Conservation (phyloP, 1,140 invertebrate species). For the Neodiprion lecontei region DNA sequence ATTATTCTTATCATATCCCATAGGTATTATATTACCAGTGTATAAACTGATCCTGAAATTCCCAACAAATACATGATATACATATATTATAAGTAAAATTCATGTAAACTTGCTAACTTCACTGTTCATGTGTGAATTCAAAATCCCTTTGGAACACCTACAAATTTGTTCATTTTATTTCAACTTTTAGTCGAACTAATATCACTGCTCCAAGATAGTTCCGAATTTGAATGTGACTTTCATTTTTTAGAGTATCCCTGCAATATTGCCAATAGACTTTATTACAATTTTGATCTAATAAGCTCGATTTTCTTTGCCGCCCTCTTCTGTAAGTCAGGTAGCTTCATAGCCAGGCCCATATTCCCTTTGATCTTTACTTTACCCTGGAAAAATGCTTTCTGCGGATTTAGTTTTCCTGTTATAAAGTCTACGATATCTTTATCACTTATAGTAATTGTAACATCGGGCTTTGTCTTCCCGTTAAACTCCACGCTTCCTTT, state of each 20-base stretch:
- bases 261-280: no score
- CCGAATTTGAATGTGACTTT: no score
- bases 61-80: no score
- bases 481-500: conserved; percentile 84
- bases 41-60: no score
- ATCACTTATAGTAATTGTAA: conserved; percentile 88
- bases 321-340: conserved; percentile 83
- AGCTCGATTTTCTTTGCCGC: conserved; percentile 76
- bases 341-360: conserved; percentile 94
- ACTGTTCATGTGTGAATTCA: no score
- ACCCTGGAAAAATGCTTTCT: conserved; percentile 98
- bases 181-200: background rate
- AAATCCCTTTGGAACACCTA: no score
- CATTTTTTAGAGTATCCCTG: no score
- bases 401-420: conserved; percentile 89
- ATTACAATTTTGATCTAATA: conserved; percentile 78
- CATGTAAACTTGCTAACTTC: no score
- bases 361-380: conserved; percentile 96
- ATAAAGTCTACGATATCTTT: conserved; percentile 86
- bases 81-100: no score
- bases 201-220: no score
- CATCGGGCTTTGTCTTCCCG: conserved; percentile 87
- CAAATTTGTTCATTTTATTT: background rate
- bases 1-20: no score
- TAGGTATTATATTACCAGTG: no score